phyloP scores from a whole-genome alignment of 2,113 vertebrate species.

The Paradisaea rubra region DNA sequence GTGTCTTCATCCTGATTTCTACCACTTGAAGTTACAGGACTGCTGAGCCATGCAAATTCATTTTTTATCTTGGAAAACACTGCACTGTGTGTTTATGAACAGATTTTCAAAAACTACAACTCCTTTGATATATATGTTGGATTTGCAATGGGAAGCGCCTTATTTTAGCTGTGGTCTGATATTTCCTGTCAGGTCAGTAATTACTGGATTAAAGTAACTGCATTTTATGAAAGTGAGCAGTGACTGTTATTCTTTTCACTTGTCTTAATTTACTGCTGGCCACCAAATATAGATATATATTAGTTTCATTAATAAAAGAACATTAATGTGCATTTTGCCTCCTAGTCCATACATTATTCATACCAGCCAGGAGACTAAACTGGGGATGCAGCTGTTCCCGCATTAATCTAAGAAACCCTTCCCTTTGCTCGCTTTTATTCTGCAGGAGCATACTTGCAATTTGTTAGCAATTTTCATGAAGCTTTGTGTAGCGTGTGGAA shows the following conservation, averaged over 20 bases:
- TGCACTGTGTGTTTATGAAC: neutral
- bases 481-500: conserved; percentile 15
- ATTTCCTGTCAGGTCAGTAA: conserved; percentile 52
- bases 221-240: conserved; percentile 52
- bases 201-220: conserved; percentile 57
- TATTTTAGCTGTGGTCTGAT: conserved; percentile 6
- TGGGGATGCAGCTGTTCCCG: conserved; percentile 53
- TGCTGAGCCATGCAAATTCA: neutral
- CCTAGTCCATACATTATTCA: conserved; percentile 72
- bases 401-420: conserved; percentile 56
- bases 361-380: conserved; percentile 51
- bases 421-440: neutral
- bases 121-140: neutral
- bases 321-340: conserved; percentile 64
- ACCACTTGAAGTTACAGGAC: neutral
- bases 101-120: neutral
- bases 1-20: neutral
- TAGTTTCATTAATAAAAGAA: conserved; percentile 76
- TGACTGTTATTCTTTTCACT: conserved; percentile 44
- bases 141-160: conserved; percentile 19
- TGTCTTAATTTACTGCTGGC: conserved; percentile 66
- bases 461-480: conserved; percentile 19
- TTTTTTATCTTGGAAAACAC: conserved; percentile 10
- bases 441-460: conserved; percentile 11
- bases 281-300: conserved; percentile 58